These are phyloP conservation scores for Muntiacus reevesi DNA, from an alignment of 2,113 vertebrate genomes.

Conservation along the genomic window DNA sequence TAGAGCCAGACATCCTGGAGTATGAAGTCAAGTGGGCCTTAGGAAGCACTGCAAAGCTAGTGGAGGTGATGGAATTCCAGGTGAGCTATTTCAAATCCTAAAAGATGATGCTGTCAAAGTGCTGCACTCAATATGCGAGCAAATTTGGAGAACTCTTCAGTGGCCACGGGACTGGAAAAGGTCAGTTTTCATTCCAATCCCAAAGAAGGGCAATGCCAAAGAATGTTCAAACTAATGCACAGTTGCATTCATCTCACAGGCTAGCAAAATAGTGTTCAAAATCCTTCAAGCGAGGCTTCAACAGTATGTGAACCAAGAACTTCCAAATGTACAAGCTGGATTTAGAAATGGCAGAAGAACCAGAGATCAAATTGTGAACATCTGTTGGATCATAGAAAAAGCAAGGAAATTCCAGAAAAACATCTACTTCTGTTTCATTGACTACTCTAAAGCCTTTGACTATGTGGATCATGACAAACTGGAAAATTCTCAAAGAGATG, in stretches of 20 bases:
- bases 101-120: neutral
- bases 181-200: neutral
- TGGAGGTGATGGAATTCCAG: neutral
- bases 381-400: neutral
- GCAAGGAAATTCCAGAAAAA: neutral
- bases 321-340: neutral
- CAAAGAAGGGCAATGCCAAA: neutral
- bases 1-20: neutral
- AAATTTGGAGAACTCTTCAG: neutral
- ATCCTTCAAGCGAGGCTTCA: neutral
- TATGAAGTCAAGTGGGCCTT: neutral
- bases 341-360: neutral
- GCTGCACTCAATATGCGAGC: neutral
- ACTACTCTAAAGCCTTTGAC: neutral
- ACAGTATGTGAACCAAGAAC: neutral
- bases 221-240: neutral
- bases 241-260: neutral
- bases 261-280: neutral
- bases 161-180: neutral
- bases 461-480: neutral
- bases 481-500: neutral
- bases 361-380: neutral
- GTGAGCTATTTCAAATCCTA: neutral
- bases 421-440: neutral
- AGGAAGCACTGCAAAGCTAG: neutral